These are phyloP conservation scores for Serinus canaria DNA, from an alignment of 2,113 vertebrate genomes.

Conservation along the genomic window DNA sequence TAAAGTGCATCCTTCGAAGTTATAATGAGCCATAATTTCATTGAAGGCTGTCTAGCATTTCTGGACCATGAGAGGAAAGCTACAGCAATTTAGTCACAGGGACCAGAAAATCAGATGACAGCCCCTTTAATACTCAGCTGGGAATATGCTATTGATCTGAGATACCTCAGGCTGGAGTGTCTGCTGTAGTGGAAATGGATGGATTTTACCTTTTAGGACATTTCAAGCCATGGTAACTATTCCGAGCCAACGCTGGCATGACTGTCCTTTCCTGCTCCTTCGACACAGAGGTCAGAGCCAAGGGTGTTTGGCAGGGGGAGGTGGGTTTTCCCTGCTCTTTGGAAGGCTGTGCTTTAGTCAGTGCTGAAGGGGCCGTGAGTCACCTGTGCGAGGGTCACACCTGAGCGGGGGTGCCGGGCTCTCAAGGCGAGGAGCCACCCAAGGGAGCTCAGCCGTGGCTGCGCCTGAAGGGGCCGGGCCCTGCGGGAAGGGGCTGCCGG, in stretches of 20 bases:
- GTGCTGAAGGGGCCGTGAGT: no score
- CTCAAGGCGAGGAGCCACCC: background rate
- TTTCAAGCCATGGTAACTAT: background rate
- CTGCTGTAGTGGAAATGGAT: background rate
- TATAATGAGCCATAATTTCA: background rate
- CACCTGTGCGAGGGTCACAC: no score
- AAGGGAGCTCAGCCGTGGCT: no score
- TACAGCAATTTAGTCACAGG: background rate
- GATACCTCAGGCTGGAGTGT: background rate
- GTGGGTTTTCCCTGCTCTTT: background rate
- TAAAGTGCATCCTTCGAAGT: background rate
- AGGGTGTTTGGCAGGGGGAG: background rate
- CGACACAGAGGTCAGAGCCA: background rate
- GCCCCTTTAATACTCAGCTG: background rate
- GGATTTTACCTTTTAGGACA: background rate
- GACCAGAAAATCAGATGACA: conserved; percentile 4
- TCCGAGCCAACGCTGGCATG: background rate
- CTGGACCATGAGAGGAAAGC: background rate
- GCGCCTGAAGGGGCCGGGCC: no score
- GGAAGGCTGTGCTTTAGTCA: background rate
- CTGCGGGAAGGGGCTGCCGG: background rate
- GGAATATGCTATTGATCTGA: background rate
- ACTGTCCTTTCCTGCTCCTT: background rate
- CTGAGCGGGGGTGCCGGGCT: background rate
- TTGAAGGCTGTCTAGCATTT: conserved; percentile 2